phyloP scores from a whole-genome alignment of 2,888 invertebrate genomes.

The Tetanocera ferruginea region DNA sequence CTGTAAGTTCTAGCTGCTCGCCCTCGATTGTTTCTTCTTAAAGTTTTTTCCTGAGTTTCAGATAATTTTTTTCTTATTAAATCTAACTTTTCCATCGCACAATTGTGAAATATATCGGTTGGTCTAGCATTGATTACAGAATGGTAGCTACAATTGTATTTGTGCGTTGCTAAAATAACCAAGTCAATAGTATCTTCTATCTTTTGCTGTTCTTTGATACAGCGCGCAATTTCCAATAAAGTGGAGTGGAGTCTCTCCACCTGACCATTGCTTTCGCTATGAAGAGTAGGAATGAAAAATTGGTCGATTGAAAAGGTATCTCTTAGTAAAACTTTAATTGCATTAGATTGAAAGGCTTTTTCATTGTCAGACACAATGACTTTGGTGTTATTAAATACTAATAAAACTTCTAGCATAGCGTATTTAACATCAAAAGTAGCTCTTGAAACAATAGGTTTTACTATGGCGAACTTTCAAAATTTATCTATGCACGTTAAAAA shows the following conservation, averaged over 20 bases:
- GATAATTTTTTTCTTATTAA: neutral
- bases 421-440: conserved; percentile 33
- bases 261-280: conserved; percentile 46
- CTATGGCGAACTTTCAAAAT: conserved; percentile 36
- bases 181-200: conserved; percentile 41
- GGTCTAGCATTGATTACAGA: conserved; percentile 39
- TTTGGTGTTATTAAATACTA: conserved; percentile 37
- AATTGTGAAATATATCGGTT: conserved; percentile 27
- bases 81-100: neutral
- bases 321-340: conserved; percentile 35
- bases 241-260: conserved; percentile 44
- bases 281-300: conserved; percentile 40
- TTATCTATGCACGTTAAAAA: conserved; percentile 38
- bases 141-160: conserved; percentile 42
- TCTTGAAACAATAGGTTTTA: conserved; percentile 32
- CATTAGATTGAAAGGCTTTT: conserved; percentile 34
- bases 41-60: neutral
- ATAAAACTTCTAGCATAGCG: conserved; percentile 34
- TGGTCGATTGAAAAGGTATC: conserved; percentile 36
- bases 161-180: conserved; percentile 40
- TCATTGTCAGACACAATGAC: conserved; percentile 41
- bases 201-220: conserved; percentile 44
- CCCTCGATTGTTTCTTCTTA: neutral
- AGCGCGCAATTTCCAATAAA: conserved; percentile 44
- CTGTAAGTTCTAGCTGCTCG: neutral